Conservation (phyloP, 37 sponge, comb jelly and placozoan genomes). For the Axinella damicornis region DNA sequence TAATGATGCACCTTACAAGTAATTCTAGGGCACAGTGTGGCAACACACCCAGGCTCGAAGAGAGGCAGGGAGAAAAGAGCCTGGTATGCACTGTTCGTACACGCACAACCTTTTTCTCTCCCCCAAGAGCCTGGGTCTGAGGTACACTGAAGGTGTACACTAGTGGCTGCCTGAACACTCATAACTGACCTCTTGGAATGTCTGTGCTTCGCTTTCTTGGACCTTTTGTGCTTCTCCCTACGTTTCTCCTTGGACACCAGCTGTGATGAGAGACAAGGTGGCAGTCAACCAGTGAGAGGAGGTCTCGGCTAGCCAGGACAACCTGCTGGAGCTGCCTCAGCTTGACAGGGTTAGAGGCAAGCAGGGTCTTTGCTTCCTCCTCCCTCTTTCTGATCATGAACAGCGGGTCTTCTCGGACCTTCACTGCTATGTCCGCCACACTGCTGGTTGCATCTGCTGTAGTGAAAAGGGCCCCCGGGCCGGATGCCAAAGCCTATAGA, state of each 20-base stretch:
- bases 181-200: too few relatives aligned
- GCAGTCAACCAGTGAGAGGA: not conserved
- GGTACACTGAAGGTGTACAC: too few relatives aligned
- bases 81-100: too few relatives aligned
- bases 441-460: constrained; percentile 35
- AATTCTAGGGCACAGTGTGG: too few relatives aligned
- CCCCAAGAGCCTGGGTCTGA: too few relatives aligned
- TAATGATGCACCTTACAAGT: too few relatives aligned
- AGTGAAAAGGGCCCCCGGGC: constrained; percentile 81
- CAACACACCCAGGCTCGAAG: too few relatives aligned
- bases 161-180: too few relatives aligned
- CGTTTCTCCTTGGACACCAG: not conserved
- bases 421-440: constrained; percentile 69
- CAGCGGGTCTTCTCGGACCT: constrained; percentile 90
- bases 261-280: not conserved
- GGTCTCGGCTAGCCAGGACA: not conserved
- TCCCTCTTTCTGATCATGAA: constrained; percentile 87
- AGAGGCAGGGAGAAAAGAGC: too few relatives aligned
- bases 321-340: constrained; percentile 80
- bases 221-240: constrained; percentile 25
- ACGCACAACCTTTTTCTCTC: too few relatives aligned
- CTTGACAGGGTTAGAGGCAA: constrained; percentile 79
- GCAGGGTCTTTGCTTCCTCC: constrained; percentile 64
- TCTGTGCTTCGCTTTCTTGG: constrained; percentile 46
- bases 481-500: constrained; percentile 62